These are phyloP conservation scores for Cheilinus undulatus DNA, from an alignment of 2,113 vertebrate genomes.

Conservation along the genomic window DNA sequence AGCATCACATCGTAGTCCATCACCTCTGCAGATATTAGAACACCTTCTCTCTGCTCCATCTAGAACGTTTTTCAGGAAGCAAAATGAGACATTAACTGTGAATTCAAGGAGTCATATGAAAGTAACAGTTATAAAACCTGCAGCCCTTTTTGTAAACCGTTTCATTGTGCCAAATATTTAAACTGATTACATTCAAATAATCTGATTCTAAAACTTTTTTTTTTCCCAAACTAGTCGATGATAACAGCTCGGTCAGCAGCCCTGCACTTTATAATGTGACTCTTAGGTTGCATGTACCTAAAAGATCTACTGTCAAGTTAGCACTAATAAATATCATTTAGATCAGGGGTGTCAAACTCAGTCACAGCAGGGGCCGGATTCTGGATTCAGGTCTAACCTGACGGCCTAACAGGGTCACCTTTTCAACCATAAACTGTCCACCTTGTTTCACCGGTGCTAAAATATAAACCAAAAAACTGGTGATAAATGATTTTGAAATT, in stretches of 20 bases:
- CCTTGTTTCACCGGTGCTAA: no score
- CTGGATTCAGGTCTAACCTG: no score
- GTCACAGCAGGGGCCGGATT: no score
- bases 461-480: no score
- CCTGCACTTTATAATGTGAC: neutral
- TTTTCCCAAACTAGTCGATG: neutral
- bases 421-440: no score
- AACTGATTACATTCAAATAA: constrained; percentile 32
- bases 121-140: neutral
- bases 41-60: neutral
- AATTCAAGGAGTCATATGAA: constrained; percentile 5
- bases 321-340: no score
- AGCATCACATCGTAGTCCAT: constrained; percentile 30
- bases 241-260: neutral
- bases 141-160: constrained; percentile 24
- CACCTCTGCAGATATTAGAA: constrained; percentile 24
- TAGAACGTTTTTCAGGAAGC: constrained; percentile 39
- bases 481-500: no score
- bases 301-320: neutral
- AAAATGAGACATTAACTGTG: constrained; percentile 46
- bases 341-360: no score
- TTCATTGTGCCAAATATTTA: constrained; percentile 17
- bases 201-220: neutral
- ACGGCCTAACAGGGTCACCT: no score
- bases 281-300: neutral